phyloP scores from a whole-genome alignment of 2,888 invertebrate species.

The Habroteleia sp. region DNA sequence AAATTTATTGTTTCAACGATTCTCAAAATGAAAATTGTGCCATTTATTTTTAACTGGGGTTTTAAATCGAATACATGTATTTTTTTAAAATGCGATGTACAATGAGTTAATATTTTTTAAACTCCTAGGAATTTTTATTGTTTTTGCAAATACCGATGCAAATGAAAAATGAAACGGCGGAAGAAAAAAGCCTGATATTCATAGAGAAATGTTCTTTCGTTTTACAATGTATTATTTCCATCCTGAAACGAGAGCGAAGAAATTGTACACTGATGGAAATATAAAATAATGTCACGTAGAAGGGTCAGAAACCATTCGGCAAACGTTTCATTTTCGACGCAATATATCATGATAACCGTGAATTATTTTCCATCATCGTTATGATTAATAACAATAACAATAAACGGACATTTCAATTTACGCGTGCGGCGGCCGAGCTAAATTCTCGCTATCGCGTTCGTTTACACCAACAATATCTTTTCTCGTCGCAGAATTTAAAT shows the following conservation, averaged over 20 bases:
- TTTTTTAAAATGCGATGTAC: too few species aligned
- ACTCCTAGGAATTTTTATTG: too few species aligned
- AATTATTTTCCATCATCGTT: slow-evolving; percentile 31
- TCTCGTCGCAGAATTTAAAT: slow-evolving; percentile 26
- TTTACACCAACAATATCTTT: slow-evolving; percentile 26
- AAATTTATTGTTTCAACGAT: too few species aligned
- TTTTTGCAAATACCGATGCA: too few species aligned
- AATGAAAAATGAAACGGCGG: slow-evolving; percentile 9
- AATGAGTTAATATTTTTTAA: too few species aligned
- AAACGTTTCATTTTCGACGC: slow-evolving; percentile 30
- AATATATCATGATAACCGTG: slow-evolving; percentile 39
- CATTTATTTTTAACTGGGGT: too few species aligned
- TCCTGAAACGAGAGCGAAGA: slow-evolving; percentile 6
- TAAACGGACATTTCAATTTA: slow-evolving; percentile 39
- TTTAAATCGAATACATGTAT: too few species aligned
- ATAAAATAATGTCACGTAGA: slow-evolving; percentile 49
- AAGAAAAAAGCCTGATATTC: too few species aligned
- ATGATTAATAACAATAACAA: slow-evolving; percentile 31
- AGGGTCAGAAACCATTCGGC: slow-evolving; percentile 22
- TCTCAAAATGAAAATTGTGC: too few species aligned
- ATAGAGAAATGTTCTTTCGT: neutral
- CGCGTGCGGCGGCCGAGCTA: slow-evolving; percentile 19
- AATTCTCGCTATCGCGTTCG: slow-evolving; percentile 21
- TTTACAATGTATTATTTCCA: neutral
- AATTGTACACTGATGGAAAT: slow-evolving; percentile 11